Base-by-base conservation (phyloP, 2,797 vertebrate species). In the Podargus strigoides region DNA sequence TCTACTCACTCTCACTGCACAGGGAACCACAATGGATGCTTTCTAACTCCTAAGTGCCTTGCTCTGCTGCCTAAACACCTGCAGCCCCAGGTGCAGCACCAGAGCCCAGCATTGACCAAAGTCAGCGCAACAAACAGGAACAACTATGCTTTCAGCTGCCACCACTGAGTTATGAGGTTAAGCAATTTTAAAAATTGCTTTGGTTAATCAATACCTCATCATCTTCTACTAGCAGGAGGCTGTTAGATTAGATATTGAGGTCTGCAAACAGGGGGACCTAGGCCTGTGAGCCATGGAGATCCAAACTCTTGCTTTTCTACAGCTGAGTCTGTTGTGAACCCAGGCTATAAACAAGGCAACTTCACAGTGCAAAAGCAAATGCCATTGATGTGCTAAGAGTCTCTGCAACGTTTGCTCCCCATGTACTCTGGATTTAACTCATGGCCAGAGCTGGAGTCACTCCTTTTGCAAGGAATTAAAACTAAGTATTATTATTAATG, bases 281-380 rank as follows among this genome's bases (percentile, higher is more conserved):
- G 12, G 74, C 56, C 26, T 1, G 0, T 4, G 11, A 79, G 67
- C 46, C 47, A 10, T 7, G 36, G 36, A 69, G 39, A 87, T 21
- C 9, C 50, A 82, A 85, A n/a, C 23, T 73, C 42, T 70, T 12
- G 3, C 28, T 7, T 44, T 75, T 59, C 50, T 44, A 39, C 11
- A 34, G 9, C 26, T 0, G 0, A 79, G 18, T 21, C 53, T 3
- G 1, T 12, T 50, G 32, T 1, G 1, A 85, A 73, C 5, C 4
- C 23, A 66, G 32, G 28, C 59, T 79, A 39, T 28, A 85, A 75
- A 59, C 47, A 50, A 82, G 16, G 52, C n/a, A 88, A 56, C 12
- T 39, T 12, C 1, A 58, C 30, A 12, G 14, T 7, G 36, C 36
- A 67, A 47, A 90, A 70, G 14, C 44, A 12, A 86, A 75, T 6